phyloP scores from a whole-genome alignment of 1,140 invertebrate genomes.

The Amphibalanus amphitrite region DNA sequence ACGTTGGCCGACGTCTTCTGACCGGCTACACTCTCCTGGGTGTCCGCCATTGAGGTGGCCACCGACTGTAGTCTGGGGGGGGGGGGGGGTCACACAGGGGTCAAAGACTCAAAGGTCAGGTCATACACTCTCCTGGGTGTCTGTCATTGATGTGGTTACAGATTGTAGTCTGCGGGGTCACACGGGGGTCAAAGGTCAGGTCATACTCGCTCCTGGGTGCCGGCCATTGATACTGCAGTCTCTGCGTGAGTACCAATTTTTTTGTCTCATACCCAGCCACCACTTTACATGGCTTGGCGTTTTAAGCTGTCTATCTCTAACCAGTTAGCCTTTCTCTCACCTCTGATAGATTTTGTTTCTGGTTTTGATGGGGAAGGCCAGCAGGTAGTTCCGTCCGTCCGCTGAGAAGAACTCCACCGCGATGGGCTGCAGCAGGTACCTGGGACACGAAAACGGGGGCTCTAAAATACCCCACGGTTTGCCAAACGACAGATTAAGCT shows the following conservation, averaged over 20 bases:
- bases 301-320: too few species aligned
- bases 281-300: too few species aligned
- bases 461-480: too few species aligned
- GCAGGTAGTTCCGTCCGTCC: constrained; percentile 89
- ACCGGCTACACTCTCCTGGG: constrained; percentile 87
- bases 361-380: constrained; percentile 87
- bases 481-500: constrained; percentile 9
- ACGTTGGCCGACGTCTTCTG: constrained; percentile 89
- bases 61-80: constrained; percentile 83
- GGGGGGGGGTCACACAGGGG: too few species aligned
- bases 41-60: constrained; percentile 81
- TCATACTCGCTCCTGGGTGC: too few species aligned
- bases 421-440: constrained; percentile 80
- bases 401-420: constrained; percentile 95
- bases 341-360: constrained; percentile 77
- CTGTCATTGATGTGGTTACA: constrained; percentile 79
- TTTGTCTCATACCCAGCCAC: too few species aligned
- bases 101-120: too few species aligned
- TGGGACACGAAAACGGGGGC: too few species aligned
- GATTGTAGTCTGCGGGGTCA: constrained; percentile 53
- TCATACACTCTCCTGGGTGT: constrained; percentile 88
- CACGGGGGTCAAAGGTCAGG: too few species aligned
- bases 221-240: too few species aligned
- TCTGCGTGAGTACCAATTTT: too few species aligned
- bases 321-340: too few species aligned